Percentiles rank a stretch among this genome's conserved stretches.
phyloP scores from a whole-genome alignment of 2,113 vertebrate genomes.

The Gadus chalcogrammus region DNA sequence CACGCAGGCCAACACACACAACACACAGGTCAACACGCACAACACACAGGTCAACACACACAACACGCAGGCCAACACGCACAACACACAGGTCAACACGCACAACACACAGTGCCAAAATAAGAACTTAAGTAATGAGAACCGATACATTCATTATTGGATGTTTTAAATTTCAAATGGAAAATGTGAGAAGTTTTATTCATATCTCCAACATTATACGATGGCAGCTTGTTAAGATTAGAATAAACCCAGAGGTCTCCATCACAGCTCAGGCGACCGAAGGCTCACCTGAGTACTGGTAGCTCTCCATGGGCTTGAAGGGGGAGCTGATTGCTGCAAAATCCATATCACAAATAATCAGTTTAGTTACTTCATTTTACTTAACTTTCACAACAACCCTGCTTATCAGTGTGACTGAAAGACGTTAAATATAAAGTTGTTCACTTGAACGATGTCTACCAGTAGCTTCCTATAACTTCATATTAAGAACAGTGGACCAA shows the following conservation, averaged over 20 bases:
- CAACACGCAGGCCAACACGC: not conserved
- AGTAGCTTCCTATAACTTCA: not conserved
- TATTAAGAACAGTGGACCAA: too few relatives aligned
- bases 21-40: not conserved
- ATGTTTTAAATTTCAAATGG: too few relatives aligned
- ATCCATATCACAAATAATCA: conserved; percentile 11
- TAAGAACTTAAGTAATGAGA: too few relatives aligned
- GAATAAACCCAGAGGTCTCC: not conserved
- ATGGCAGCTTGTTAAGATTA: not conserved
- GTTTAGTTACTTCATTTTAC: not conserved
- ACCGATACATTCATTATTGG: too few relatives aligned
- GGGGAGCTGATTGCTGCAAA: conserved; percentile 91
- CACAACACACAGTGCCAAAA: not conserved
- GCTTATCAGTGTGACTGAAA: not conserved
- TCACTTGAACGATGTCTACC: not conserved
- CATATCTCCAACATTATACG: too few relatives aligned
- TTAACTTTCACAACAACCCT: not conserved
- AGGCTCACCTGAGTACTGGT: conserved; percentile 93
- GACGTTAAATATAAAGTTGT: not conserved
- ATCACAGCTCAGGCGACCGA: not conserved
- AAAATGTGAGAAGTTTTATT: too few relatives aligned
- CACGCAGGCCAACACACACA: too few relatives aligned
- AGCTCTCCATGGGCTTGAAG: conserved; percentile 96
- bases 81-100: not conserved
- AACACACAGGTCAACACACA: not conserved